Evolutionary conservation across 2,113 vertebrate species (phyloP).

Genomic region (Pomatostomus ruficeps): DNA sequence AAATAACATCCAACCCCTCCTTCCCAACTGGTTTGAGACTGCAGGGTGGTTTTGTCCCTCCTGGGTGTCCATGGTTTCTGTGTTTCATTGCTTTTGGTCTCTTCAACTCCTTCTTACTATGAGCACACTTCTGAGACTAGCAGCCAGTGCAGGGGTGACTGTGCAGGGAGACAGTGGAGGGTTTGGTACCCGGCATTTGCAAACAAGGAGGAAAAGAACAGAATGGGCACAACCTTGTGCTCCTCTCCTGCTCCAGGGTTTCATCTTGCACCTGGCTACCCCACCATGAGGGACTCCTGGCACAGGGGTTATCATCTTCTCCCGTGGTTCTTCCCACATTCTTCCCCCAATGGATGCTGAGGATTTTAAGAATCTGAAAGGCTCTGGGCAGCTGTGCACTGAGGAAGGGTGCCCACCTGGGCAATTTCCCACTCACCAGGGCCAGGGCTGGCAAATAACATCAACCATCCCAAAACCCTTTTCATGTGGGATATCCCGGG

Average conservation of each 20-base stretch:
- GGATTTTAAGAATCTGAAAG: not conserved
- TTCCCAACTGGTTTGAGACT: not conserved
- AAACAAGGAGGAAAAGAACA: not conserved
- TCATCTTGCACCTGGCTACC: accelerated
- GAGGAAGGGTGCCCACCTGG: not conserved
- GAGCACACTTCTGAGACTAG: not conserved
- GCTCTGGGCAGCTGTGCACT: not conserved
- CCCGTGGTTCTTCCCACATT: not conserved
- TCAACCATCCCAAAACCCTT: not conserved
- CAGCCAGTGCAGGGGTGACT: accelerated
- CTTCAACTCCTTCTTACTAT: not conserved
- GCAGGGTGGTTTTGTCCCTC: not conserved
- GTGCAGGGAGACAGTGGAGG: accelerated
- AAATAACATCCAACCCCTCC: not conserved
- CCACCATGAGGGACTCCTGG: not conserved
- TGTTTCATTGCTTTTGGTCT: not conserved
- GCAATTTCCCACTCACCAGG: not conserved
- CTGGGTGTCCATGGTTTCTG: accelerated
- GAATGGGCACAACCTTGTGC: accelerated
- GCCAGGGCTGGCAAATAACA: not conserved
- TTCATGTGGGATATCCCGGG: not conserved
- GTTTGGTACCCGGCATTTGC: not conserved
- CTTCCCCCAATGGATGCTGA: not conserved
- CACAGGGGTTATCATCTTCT: not conserved
- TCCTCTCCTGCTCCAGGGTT: not conserved